Evolutionary conservation across 2,888 invertebrate genomes (phyloP), one percentile per base, ranked within the genome.

Genomic region (Lasioglossum calceatum): DNA sequence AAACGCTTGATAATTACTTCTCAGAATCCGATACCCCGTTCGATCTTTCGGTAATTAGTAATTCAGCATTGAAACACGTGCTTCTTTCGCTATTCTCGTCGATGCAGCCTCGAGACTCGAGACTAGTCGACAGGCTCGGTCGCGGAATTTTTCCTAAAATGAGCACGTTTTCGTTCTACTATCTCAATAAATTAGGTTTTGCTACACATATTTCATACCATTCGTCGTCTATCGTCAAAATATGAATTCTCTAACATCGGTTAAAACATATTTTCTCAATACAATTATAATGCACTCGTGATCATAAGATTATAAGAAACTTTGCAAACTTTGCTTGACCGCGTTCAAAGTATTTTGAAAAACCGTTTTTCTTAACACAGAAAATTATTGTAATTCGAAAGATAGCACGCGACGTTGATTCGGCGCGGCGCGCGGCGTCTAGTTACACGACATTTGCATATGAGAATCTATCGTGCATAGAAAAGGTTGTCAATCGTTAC

Each of bases 1-100:
- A 82, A 78, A 78, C 67, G 70, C 14, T 78, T 32, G 61, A 42
- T 50, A 67, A 84, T 27, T 64, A 36, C 44, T 84, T 84, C 82
- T 73, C 8, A 4, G 84, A 75, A 78, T 71, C 16, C 42, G 70
- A 54, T 70, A 78, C 44, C 47, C 19, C 54, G 67, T 39, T 50
- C 70, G 75, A 75, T 78, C 39, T 82, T 71, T 74, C 27, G 64
- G 50, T 32, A 50, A 32, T 74, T 58, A 73, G 50, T n/a, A 50
- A 39, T 74, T 58, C 67, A 44, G n/a, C 50, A 54, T 73, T 73
- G 73, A 27, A 12, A 27, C 42, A 39, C 67, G 42, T 42, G 36
- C 27, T 36, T 47, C 58, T 75, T n/a, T 61, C 47, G 47, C 75
- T 61, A 32, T 61, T 32, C 54, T 42, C 23, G 32, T 32, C 12